These are phyloP conservation scores for Zaprionus ornatus DNA, from an alignment of 1,140 invertebrate species.

Conservation along the genomic window DNA sequence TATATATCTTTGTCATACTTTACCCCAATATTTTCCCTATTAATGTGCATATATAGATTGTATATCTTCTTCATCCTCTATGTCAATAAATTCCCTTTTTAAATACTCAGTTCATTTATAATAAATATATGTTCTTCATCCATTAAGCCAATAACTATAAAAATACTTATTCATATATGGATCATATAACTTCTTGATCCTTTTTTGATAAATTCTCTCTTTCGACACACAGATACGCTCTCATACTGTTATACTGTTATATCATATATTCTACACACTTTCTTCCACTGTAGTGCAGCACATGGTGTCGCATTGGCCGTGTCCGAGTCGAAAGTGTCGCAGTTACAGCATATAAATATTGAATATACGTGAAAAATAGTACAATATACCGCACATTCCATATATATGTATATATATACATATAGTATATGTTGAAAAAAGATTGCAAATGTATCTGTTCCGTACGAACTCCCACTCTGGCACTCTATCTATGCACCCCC, in stretches of 20 bases:
- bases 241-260: no score
- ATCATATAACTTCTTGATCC: no score
- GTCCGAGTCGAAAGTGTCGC: constrained; percentile 32
- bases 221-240: no score
- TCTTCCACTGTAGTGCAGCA: constrained; percentile 13
- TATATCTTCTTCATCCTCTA: background rate
- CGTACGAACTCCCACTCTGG: background rate
- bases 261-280: background rate
- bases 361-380: constrained; percentile 40
- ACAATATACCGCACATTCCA: constrained; percentile 21
- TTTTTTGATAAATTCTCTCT: no score
- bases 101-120: no score
- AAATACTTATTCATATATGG: no score
- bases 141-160: no score
- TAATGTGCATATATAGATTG: no score
- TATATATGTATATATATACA: constrained; percentile 34
- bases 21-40: no score
- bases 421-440: constrained; percentile 23
- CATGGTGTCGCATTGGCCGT: constrained; percentile 13
- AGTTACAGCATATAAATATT: constrained; percentile 74
- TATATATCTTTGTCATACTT: no score
- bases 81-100: no score
- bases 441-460: constrained; percentile 42
- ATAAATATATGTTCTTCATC: no score
- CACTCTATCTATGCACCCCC: background rate